Conservation (phyloP, 2,113 vertebrate species). For the Crotalus helleri region DNA sequence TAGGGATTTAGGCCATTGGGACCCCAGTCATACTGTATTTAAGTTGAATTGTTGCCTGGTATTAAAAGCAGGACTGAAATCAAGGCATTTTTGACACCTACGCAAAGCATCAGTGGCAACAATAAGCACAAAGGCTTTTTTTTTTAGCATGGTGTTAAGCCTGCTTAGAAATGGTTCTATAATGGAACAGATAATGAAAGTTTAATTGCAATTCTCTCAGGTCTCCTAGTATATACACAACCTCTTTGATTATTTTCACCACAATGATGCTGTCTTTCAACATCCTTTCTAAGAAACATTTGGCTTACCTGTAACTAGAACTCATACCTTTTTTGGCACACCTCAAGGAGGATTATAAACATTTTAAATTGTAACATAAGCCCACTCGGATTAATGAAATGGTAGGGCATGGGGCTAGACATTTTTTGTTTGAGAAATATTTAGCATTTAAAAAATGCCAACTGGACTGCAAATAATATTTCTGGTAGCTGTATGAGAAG, state of each 20-base stretch:
- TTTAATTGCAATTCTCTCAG: constrained; percentile 62
- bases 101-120: not conserved
- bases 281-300: constrained; percentile 47
- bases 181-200: constrained; percentile 64
- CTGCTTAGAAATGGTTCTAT: constrained; percentile 53
- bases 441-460: not conserved
- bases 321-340: constrained; percentile 12
- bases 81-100: not conserved
- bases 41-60: not conserved
- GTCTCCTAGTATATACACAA: constrained; percentile 53
- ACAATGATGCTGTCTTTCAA: constrained; percentile 51
- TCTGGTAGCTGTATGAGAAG: not conserved
- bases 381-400: not conserved
- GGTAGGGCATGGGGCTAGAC: not conserved
- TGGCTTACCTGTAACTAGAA: constrained; percentile 30
- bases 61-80: constrained; percentile 10
- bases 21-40: not conserved
- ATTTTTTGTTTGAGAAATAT: not conserved
- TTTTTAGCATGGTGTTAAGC: constrained; percentile 51
- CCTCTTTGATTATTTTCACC: constrained; percentile 61
- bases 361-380: not conserved
- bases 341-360: not conserved
- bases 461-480: not conserved
- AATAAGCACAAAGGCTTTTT: not conserved
- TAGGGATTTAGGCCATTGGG: not conserved